Conservation (phyloP, 2,888 invertebrate species). For the Anodontia alba region DNA sequence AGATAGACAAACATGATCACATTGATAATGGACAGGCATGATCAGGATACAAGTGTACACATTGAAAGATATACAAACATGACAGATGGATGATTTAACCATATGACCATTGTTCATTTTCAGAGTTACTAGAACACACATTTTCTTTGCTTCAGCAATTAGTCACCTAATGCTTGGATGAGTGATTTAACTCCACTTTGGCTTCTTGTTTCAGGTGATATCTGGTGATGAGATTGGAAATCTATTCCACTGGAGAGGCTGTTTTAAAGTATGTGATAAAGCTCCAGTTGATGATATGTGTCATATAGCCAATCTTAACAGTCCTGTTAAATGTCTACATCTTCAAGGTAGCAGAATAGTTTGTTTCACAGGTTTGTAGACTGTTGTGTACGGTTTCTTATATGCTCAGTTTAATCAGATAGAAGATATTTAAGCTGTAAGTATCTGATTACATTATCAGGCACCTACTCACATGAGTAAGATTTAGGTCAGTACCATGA, state of each 20-base stretch:
- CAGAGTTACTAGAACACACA: too few relatives aligned
- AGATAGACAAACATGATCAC: too few relatives aligned
- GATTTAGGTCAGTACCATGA: too few relatives aligned
- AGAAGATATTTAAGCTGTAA: not conserved
- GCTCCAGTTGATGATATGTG: slow-evolving; percentile 31
- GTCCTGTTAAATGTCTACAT: slow-evolving; percentile 41
- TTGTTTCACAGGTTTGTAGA: slow-evolving; percentile 53
- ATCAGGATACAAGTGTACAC: too few relatives aligned
- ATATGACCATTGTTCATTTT: too few relatives aligned
- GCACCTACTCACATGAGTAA: not conserved
- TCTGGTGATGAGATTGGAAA: slow-evolving; percentile 60
- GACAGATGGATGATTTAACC: too few relatives aligned
- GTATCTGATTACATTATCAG: not conserved
- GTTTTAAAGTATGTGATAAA: slow-evolving; percentile 13
- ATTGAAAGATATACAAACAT: too few relatives aligned
- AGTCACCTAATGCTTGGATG: too few relatives aligned
- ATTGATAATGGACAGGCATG: too few relatives aligned
- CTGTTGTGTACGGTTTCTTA: too few relatives aligned
- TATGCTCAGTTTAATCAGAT: not conserved
- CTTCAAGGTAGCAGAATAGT: slow-evolving; percentile 47
- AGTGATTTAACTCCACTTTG: too few relatives aligned
- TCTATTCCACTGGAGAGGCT: slow-evolving; percentile 44
- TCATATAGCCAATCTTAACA: slow-evolving; percentile 38
- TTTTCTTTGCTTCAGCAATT: too few relatives aligned
- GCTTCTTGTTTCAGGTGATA: slow-evolving; percentile 41